Conservation (phyloP, 1,140 invertebrate species). For the Phortica variegata region DNA sequence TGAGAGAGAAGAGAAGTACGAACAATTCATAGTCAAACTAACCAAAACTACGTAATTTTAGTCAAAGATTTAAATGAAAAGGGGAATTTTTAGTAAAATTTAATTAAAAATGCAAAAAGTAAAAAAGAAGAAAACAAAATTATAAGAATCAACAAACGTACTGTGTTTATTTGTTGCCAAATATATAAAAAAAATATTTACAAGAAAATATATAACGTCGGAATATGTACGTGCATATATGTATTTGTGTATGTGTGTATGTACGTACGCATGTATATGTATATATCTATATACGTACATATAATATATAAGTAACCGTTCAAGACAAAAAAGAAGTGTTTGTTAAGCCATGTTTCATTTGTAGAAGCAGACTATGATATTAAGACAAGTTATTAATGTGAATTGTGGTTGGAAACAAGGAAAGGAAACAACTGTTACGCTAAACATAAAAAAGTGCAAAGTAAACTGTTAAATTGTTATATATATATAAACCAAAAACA, state of each 20-base stretch:
- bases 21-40: slow-evolving; percentile 55
- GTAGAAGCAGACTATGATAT: too few relatives aligned
- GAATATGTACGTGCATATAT: slow-evolving; percentile 23
- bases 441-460: slow-evolving; percentile 14
- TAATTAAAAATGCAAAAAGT: slow-evolving; percentile 18
- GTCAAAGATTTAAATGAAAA: slow-evolving; percentile 14
- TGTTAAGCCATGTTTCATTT: too few relatives aligned
- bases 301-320: slow-evolving; percentile 36
- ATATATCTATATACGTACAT: slow-evolving; percentile 47
- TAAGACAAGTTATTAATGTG: too few relatives aligned
- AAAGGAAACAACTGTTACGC: slow-evolving; percentile 21
- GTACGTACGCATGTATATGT: slow-evolving; percentile 53
- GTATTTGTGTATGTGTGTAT: slow-evolving; percentile 39
- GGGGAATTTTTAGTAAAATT: slow-evolving; percentile 2
- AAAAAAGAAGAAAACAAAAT: slow-evolving; percentile 9
- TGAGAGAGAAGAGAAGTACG: slow-evolving; percentile 27
- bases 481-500: slow-evolving; percentile 25
- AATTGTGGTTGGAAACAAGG: too few relatives aligned
- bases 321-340: too few relatives aligned
- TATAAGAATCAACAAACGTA: slow-evolving; percentile 10
- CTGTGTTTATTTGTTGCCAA: slow-evolving; percentile 26
- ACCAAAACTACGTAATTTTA: slow-evolving; percentile 55
- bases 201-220: slow-evolving; percentile 44
- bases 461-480: slow-evolving; percentile 20
- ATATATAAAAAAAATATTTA: slow-evolving; percentile 22